These are phyloP conservation scores for Apodemus sylvaticus DNA, from an alignment of 2,113 vertebrate genomes.

Conservation along the genomic window DNA sequence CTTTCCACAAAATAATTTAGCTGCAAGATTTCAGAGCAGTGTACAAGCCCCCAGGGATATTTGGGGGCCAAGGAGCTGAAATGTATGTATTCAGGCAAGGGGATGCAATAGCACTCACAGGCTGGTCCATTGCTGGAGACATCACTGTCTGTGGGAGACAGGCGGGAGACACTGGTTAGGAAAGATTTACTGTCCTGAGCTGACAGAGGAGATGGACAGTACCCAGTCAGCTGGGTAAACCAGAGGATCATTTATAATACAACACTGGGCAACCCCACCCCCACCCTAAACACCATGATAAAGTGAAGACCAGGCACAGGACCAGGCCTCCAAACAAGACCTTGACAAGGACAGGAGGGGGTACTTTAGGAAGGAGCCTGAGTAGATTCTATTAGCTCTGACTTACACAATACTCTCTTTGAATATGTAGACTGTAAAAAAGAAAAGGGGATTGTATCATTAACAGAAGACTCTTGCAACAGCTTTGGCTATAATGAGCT, in stretches of 20 bases:
- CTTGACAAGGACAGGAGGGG: background rate
- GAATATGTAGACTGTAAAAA: background rate
- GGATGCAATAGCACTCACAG: background rate
- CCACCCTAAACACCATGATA: background rate
- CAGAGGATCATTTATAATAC: background rate
- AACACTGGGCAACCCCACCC: background rate
- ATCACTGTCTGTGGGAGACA: background rate
- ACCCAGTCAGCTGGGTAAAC: background rate
- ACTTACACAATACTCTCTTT: background rate
- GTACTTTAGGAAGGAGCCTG: background rate
- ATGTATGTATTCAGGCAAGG: background rate
- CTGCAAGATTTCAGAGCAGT: background rate
- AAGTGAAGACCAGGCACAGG: background rate
- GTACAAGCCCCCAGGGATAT: background rate
- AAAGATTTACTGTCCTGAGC: slow-evolving; percentile 56
- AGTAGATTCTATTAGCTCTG: background rate
- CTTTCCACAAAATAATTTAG: background rate
- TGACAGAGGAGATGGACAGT: background rate
- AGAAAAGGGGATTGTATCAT: background rate
- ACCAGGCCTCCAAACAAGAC: background rate
- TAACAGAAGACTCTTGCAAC: background rate
- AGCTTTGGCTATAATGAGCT: background rate
- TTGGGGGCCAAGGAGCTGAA: background rate
- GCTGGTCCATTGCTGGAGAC: background rate
- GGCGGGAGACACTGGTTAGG: background rate